Evolutionary conservation across 1,140 invertebrate genomes (phyloP).

Genomic region (Chionoecetes opilio): DNA sequence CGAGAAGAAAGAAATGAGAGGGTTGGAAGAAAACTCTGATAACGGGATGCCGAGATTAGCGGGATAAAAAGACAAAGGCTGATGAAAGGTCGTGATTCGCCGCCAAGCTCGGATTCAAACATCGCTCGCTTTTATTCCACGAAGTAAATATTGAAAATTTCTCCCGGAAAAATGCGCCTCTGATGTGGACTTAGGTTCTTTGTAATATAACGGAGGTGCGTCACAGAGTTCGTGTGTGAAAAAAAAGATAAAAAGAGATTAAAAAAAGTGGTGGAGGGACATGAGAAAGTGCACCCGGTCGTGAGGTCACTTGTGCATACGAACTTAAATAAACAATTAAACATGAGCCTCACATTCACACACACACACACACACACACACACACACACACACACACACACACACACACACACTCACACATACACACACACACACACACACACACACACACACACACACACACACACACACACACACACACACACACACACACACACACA

Average conservation of each 20-base stretch:
- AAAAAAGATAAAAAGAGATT: background rate
- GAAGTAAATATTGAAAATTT: conserved; percentile 6
- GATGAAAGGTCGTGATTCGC: conserved; percentile 59
- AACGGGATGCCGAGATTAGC: conserved; percentile 49
- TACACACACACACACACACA: background rate
- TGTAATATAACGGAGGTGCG: background rate
- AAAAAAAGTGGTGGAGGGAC: background rate
- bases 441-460: background rate
- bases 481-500: too few species aligned
- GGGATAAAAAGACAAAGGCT: conserved; percentile 64
- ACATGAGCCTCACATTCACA: background rate
- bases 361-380: background rate
- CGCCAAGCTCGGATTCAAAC: conserved; percentile 35
- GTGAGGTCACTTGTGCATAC: background rate
- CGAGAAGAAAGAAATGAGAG: conserved; percentile 70
- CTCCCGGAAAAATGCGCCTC: background rate
- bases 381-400: background rate
- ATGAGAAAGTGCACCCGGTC: background rate
- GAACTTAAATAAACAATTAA: background rate
- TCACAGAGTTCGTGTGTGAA: background rate
- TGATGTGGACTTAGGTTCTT: background rate
- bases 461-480: too few species aligned
- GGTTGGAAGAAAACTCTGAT: conserved; percentile 65
- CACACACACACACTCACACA: background rate
- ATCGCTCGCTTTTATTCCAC: background rate